Base-by-base conservation (phyloP, 2,888 invertebrate genomes). In the Caradrina kadenii region DNA sequence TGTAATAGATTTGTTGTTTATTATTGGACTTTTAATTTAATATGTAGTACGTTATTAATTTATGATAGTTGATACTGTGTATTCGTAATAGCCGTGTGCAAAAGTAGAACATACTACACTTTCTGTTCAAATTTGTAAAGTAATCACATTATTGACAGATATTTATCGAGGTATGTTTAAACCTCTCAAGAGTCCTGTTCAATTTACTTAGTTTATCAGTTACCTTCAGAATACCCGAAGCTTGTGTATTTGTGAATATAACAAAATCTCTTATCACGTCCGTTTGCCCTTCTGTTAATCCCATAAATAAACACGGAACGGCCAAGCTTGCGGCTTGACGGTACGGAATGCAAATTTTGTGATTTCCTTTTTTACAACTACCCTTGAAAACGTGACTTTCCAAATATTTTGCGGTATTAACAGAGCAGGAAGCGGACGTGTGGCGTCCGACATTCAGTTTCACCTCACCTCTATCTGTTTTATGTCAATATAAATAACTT, bases 361-460 rank as follows among this genome's bases (percentile, higher is more conserved):
- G 70, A 83, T 89, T 89, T 88, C 84, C 86, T 88, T 88, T 88
- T 89, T 83, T 81, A 84, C 80, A 78, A 73, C 84, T 88, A 87
- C 84, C 91, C 91, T 91, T 92, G 90, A 89, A 89, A 86, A 88
- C 83, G 87, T 89, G 88, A 87, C 89, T 90, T 89, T 90, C 83
- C 79, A 86, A 88, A 89, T 85, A 86, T 85, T 80, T 81, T 69
- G 72, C 78, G 59, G 75, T 56, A 79, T 81, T 82, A 79, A 77
- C 73, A 67, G 63, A 72, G 62, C 86, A 88, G 91, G 90, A 91
- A 89, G 83, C 81, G 85, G 83, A 86, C 73, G 65, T 84, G 71
- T 66, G 22, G 59, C 59, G 63, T 70, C 63, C 66, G 79, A 61
- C 69, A 69, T 72, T 71, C 76, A 80, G 74, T 85, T 85, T 83